Evolutionary conservation across 1,140 invertebrate species (phyloP).

Genomic region (Thalassaphorura encarpata): DNA sequence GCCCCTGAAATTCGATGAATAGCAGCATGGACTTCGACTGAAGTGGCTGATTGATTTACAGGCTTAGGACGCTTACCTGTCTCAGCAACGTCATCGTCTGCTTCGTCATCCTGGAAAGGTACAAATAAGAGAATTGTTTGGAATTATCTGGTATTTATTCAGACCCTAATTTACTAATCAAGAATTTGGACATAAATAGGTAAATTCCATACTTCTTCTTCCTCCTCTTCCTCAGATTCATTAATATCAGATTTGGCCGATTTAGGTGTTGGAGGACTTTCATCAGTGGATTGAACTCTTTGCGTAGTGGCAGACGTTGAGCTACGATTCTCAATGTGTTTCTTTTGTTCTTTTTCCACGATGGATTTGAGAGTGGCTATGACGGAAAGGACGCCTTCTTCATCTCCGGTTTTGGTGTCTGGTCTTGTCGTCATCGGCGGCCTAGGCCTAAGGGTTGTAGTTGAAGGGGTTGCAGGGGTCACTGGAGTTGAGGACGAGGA

Average conservation of each 20-base stretch:
- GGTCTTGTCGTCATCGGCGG: background rate
- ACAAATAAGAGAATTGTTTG: too few species aligned
- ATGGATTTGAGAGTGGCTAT: constrained; percentile 28
- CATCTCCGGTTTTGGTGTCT: background rate
- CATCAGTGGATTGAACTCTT: too few species aligned
- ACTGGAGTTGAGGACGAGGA: background rate
- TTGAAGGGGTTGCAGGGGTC: background rate
- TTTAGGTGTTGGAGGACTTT: too few species aligned
- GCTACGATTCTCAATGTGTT: constrained; percentile 10
- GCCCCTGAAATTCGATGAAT: constrained; percentile 32
- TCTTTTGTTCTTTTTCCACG: constrained; percentile 24
- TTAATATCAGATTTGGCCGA: background rate
- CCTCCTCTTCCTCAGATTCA: background rate
- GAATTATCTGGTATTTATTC: too few species aligned
- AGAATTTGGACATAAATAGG: too few species aligned
- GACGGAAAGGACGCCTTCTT: constrained; percentile 18
- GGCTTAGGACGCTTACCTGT: background rate
- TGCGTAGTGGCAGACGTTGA: too few species aligned
- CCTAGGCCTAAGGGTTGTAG: background rate
- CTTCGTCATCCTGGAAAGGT: too few species aligned
- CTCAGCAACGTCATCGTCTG: constrained; percentile 4
- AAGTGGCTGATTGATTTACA: constrained; percentile 28
- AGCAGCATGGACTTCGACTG: constrained; percentile 29
- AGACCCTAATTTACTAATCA: too few species aligned
- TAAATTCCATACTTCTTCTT: background rate